Conservation (phyloP, 2,888 invertebrate genomes). For the Andrena hattorfiana region DNA sequence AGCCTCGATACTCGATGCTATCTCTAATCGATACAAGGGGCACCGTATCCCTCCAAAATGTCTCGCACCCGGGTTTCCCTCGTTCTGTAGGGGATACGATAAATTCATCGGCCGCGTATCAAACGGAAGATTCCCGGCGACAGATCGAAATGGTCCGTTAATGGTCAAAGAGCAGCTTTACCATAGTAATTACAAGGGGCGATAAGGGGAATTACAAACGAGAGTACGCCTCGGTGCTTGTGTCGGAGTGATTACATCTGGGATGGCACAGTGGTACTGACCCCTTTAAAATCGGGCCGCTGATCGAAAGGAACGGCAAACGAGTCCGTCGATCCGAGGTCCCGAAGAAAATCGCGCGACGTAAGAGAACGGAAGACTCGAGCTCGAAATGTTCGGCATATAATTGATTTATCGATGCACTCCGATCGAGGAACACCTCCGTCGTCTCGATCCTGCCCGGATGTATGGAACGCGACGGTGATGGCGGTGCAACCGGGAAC, state of each 20-base stretch:
- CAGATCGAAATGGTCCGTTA: constrained; percentile 8
- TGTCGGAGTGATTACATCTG: constrained; percentile 58
- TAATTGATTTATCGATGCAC: constrained; percentile 38
- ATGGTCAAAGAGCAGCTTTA: constrained; percentile 3
- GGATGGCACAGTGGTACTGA: constrained; percentile 53
- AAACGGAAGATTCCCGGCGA: background rate
- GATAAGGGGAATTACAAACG: constrained; percentile 48
- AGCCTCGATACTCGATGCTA: background rate
- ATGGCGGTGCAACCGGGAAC: background rate
- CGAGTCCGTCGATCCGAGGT: constrained; percentile 38
- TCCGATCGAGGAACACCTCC: background rate
- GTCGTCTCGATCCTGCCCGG: constrained; percentile 5
- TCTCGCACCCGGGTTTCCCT: no score
- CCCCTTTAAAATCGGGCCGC: constrained; percentile 57
- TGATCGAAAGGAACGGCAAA: constrained; percentile 56
- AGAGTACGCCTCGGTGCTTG: constrained; percentile 18
- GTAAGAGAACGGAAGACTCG: background rate
- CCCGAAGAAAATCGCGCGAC: constrained; percentile 6
- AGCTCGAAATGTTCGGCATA: background rate
- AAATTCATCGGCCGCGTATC: background rate
- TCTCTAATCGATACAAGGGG: background rate
- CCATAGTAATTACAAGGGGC: constrained; percentile 34
- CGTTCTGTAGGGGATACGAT: background rate
- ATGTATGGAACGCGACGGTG: background rate
- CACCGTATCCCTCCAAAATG: background rate